Percentiles rank a stretch among this genome's conserved stretches.
Evolutionary conservation across 37 sponge, comb jelly and placozoan genomes (phyloP).

Genomic region (Chondrilla cf. caribensis): DNA sequence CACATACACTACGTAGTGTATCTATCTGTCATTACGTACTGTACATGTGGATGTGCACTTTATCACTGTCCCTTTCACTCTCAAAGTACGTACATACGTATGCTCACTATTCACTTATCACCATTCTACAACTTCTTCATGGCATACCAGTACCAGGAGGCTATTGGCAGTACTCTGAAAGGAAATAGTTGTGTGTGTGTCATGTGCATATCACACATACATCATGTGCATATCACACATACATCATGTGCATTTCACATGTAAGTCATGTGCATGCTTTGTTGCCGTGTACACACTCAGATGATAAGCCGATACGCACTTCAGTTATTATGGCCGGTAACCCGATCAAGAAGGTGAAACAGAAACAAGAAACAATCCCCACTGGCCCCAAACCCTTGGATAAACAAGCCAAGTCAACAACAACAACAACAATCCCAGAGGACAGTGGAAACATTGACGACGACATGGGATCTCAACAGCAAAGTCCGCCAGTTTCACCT

Average conservation of each 20-base stretch:
- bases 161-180: too few species aligned
- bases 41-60: background rate
- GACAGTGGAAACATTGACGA: background rate
- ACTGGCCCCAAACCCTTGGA: background rate
- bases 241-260: too few species aligned
- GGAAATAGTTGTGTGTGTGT: too few species aligned
- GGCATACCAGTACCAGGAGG: too few species aligned
- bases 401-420: background rate
- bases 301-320: conserved; percentile 21
- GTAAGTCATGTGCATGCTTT: too few species aligned
- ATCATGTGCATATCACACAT: background rate
- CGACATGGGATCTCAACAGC: background rate
- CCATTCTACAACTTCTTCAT: too few species aligned
- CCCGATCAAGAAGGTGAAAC: background rate
- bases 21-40: background rate
- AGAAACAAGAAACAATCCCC: background rate
- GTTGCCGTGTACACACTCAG: too few species aligned
- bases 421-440: background rate
- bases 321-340: conserved; percentile 22
- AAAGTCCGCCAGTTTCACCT: conserved; percentile 2
- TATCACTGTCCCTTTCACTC: too few species aligned
- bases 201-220: too few species aligned
- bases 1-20: background rate
- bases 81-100: background rate
- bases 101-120: too few species aligned